Evolutionary conservation across 2,797 vertebrate species (phyloP).

Genomic region (Xyrichtys novacula): DNA sequence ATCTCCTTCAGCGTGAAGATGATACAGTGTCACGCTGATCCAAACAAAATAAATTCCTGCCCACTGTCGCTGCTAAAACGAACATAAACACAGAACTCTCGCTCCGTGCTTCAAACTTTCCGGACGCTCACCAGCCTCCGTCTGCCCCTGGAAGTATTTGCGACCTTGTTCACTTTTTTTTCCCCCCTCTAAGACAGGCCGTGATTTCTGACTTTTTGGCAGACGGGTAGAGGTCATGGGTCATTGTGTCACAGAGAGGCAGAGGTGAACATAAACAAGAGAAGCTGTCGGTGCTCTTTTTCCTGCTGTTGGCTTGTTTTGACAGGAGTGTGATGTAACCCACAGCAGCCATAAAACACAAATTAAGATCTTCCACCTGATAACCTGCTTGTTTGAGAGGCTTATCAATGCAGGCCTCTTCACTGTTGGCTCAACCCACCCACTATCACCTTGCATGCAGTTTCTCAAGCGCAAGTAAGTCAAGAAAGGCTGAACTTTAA

Average conservation of each 20-base stretch:
- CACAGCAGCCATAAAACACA: conserved; percentile 68
- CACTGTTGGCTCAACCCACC: conserved; percentile 28
- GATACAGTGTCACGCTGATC: conserved; percentile 73
- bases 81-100: conserved; percentile 80
- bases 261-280: conserved; percentile 70
- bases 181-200: conserved; percentile 42
- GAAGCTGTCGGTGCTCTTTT: conserved; percentile 48
- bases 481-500: conserved; percentile 16
- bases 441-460: conserved; percentile 29
- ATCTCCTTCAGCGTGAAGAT: conserved; percentile 68
- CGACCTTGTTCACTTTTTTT: conserved; percentile 27
- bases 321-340: conserved; percentile 68
- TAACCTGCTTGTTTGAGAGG: conserved; percentile 45
- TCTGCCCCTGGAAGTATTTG: conserved; percentile 33
- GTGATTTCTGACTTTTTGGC: conserved; percentile 56
- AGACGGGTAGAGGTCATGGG: conserved; percentile 55
- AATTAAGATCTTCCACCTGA: conserved; percentile 64
- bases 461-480: conserved; percentile 45
- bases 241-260: conserved; percentile 41
- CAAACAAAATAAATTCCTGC: conserved; percentile 85
- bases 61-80: conserved; percentile 72
- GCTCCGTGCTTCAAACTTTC: conserved; percentile 63
- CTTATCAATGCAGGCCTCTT: conserved; percentile 64
- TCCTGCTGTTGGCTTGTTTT: conserved; percentile 66
- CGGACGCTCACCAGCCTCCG: conserved; percentile 27